Evolutionary conservation across 30 jellyfish, hydroid and myxozoan species (phyloP), one percentile per base, ranked within the genome.

Genomic region (Aurelia aurita complex sp. Pacific): DNA sequence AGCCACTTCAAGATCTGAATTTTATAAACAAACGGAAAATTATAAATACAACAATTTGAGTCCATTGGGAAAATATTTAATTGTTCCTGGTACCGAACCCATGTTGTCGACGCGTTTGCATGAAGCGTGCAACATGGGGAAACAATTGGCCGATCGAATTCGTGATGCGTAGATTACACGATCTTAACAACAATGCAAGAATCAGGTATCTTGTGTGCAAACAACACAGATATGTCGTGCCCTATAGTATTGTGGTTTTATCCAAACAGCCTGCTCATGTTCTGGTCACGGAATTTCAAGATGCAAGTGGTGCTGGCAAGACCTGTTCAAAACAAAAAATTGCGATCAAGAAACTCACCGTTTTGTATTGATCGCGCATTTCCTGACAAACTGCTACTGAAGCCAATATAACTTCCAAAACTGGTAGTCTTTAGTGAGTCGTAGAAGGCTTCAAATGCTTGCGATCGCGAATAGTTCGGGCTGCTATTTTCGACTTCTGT

Each of bases 291-390:
- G 85, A 84, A 84, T 67, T 71, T 23, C 14, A 64, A 32, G n/a
- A 62, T 78, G 57, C 68, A 23, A 78, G 51, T 69, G 33, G 64
- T n/a, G 69, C 77, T 2, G 15, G 42, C 79, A 63, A 33, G 90
- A 81, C 90, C 93, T 72, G 83, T 81, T 84, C 68, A 42, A 34
- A 72, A 72, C 65, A 15, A 14, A 46, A 69, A 79, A 13, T 14
- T 11, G 35, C 15, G 11, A 18, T 46, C 33, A 74, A 17, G n/a
- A 35, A 57, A 73, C 93, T 74, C 54, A 84, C 93, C 93, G 74
- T 84, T 84, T 74, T 84, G 93, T 32, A 84, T 84, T 42, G 93
- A 84, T 73, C 93, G 84, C 33, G 93, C 93, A 67, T 54, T 84
- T 42, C 87, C 93, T 4, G 84, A 77, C 23, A 73, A 72, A 63